These are phyloP conservation scores for Microctonus aethiopoides DNA, from an alignment of 2,888 invertebrate genomes.

Conservation along the genomic window DNA sequence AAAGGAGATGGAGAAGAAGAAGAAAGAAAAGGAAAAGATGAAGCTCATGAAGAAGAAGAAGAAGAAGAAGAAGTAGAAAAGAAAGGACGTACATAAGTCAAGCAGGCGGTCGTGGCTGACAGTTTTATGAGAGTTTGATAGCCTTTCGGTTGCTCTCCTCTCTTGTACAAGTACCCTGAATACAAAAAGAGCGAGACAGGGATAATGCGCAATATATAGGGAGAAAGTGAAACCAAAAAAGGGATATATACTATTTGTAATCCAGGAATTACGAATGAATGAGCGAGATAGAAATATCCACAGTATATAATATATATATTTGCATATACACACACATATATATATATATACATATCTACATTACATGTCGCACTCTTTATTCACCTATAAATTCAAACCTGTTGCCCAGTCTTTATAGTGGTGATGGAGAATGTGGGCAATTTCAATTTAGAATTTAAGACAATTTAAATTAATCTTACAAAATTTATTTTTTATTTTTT, in stretches of 20 bases:
- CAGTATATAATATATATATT: constrained; percentile 44
- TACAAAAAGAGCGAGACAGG: constrained; percentile 33
- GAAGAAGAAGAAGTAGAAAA: constrained; percentile 40
- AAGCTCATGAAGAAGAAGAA: constrained; percentile 35
- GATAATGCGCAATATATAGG: constrained; percentile 31
- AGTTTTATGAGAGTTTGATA: constrained; percentile 68
- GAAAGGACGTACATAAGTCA: constrained; percentile 63
- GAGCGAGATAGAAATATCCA: constrained; percentile 56
- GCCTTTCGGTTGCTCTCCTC: constrained; percentile 58
- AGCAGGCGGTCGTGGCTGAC: constrained; percentile 62
- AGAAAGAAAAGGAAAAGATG: constrained; percentile 27
- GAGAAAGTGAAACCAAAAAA: constrained; percentile 27
- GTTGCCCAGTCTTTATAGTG: constrained; percentile 60
- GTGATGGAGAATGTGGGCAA: constrained; percentile 36
- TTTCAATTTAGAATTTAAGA: no score
- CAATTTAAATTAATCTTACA: no score
- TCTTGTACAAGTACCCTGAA: constrained; percentile 39
- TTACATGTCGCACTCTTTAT: constrained; percentile 63
- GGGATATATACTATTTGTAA: constrained; percentile 33
- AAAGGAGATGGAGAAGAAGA: constrained; percentile 34
- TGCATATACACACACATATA: neutral
- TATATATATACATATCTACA: neutral
- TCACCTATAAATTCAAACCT: constrained; percentile 68
- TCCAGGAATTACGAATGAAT: constrained; percentile 40
- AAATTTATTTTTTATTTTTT: no score